Evolutionary conservation across 2,113 vertebrate genomes (phyloP).

Genomic region (Progne subis): DNA sequence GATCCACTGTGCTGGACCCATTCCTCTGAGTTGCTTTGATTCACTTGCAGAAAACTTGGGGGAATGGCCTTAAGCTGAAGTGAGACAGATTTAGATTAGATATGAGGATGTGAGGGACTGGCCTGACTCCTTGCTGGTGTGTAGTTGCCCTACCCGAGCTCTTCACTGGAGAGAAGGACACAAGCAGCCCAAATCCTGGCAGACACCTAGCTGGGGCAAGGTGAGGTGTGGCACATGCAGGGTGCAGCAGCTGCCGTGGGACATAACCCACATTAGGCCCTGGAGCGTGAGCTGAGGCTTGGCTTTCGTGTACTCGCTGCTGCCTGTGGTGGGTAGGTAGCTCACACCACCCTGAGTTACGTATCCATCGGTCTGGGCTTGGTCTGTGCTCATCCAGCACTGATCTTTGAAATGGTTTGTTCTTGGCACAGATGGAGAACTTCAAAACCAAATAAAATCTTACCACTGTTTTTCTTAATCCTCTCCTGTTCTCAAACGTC

Average conservation of each 20-base stretch:
- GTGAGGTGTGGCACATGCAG: not conserved
- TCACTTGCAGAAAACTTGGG: rapidly evolving
- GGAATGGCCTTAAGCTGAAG: not conserved
- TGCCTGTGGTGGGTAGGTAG: rapidly evolving
- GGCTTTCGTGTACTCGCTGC: rapidly evolving
- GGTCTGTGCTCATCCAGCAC: not conserved
- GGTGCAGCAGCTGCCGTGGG: rapidly evolving
- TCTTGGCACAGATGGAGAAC: not conserved
- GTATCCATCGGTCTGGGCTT: rapidly evolving
- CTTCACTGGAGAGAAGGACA: not conserved
- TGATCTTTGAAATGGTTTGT: not conserved
- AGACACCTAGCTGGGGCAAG: not conserved
- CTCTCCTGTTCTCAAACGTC: not conserved
- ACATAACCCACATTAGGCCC: not conserved
- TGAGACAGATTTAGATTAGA: not conserved
- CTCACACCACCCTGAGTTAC: rapidly evolving
- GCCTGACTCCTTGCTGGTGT: not conserved
- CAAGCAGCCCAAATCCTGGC: not conserved
- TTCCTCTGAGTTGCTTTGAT: not conserved
- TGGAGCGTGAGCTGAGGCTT: rapidly evolving
- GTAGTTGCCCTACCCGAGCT: not conserved
- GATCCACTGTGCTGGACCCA: rapidly evolving
- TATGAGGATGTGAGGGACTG: not conserved
- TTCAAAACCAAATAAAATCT: not conserved
- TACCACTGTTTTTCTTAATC: not conserved